Base-by-base conservation (phyloP, 53 echinoderm and acorn worm genomes). In the Echinarachnius parma region DNA sequence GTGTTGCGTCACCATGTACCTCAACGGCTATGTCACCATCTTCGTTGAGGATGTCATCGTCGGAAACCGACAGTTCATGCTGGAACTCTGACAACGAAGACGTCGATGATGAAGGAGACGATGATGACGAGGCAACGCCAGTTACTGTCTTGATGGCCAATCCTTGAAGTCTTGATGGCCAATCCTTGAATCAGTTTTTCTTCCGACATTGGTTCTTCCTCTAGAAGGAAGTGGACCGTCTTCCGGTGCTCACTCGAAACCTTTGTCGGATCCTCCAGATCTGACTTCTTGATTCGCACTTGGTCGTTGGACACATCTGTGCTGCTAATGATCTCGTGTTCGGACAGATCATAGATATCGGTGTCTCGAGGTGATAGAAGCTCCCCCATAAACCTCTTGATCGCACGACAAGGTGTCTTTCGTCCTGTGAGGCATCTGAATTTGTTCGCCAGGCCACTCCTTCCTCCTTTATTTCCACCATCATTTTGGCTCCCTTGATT, bases 141-240 rank as follows among this genome's bases (percentile, higher is more conserved):
- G n/a, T n/a, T n/a, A n/a, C n/a, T n/a, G n/a, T n/a, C n/a, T n/a
- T n/a, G n/a, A n/a, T n/a, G 74, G 21, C 74, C 35, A 39, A 20
- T n/a, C 2, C 35, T 26, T 13, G 37, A 27, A 56, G 28, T 37
- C 4, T 56, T n/a, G n/a, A n/a, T n/a, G 74, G 21, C 74, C 35
- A 39, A 20, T n/a, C 2, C 35, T 26, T 13, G 37, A 27, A 56
- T n/a, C n/a, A n/a, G n/a, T n/a, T n/a, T n/a, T n/a, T n/a, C n/a
- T n/a, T n/a, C n/a, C n/a, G n/a, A n/a, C n/a, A 20, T 37, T 8
- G 34, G 56, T 2, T 57, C 54, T 8, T 72, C 74, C 37, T 54
- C 74, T 5, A 72, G 57, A 28, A 56, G 28, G 54, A 72, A 72
- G 5, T 57, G 24, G n/a, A 72, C 74, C 3, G 55, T 72, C 57